Conservation (phyloP, 2,888 invertebrate species). For the Aphelenchoides bicaudatus region DNA sequence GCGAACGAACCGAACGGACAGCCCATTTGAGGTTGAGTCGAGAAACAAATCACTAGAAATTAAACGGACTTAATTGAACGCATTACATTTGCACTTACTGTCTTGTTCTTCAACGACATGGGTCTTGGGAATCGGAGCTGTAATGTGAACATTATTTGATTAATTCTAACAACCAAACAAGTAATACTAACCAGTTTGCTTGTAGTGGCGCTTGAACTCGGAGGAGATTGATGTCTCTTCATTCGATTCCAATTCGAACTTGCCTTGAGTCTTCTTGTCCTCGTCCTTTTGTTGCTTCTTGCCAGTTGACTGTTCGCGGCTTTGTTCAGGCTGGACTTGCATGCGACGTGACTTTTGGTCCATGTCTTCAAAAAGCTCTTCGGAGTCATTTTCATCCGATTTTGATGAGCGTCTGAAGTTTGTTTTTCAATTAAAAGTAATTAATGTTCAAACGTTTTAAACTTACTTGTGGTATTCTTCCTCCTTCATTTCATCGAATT, state of each 20-base stretch:
- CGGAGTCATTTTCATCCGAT: not conserved
- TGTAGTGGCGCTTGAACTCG: too few species aligned
- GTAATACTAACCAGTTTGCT: too few species aligned
- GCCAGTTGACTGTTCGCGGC: not conserved
- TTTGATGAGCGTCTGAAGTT: not conserved
- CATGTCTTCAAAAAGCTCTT: constrained; percentile 7
- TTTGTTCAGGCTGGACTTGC: not conserved
- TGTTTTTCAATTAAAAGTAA: too few species aligned
- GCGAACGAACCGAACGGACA: constrained; percentile 32
- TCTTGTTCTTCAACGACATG: not conserved
- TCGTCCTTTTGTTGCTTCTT: constrained; percentile 1
- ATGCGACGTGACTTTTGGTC: not conserved
- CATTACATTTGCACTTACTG: too few species aligned
- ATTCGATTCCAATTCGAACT: not conserved
- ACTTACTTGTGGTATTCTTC: constrained; percentile 10
- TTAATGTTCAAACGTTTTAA: too few species aligned
- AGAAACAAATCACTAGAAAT: constrained; percentile 56
- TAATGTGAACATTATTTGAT: not conserved
- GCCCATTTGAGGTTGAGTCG: constrained; percentile 39
- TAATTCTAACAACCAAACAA: not conserved
- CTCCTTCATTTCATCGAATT: constrained; percentile 9
- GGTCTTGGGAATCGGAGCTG: constrained; percentile 11
- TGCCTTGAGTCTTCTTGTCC: not conserved
- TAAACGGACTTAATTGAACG: too few species aligned
- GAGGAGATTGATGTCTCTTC: too few species aligned